Conservation (phyloP, 2,797 vertebrate genomes). For the Karalla daura region DNA sequence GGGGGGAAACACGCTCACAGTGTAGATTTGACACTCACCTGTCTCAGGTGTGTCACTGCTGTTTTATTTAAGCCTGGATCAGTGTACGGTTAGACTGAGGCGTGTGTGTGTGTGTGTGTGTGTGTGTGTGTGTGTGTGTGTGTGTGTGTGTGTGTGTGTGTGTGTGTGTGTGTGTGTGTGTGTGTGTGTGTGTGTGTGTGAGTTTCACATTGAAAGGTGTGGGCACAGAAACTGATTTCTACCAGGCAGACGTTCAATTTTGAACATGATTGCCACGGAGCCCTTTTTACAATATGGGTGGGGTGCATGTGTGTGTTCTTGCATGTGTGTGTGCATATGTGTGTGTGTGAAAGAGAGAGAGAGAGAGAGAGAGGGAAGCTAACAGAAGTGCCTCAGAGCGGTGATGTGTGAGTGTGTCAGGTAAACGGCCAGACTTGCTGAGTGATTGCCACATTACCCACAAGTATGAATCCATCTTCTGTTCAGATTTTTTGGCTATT, state of each 20-base stretch:
- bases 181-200: background rate
- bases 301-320: slow-evolving; percentile 44
- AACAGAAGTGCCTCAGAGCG: slow-evolving; percentile 66
- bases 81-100: background rate
- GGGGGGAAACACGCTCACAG: background rate
- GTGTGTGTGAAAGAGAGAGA: slow-evolving; percentile 37
- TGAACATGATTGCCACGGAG: slow-evolving; percentile 39
- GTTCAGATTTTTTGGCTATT: slow-evolving; percentile 71
- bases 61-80: slow-evolving; percentile 7
- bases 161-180: background rate
- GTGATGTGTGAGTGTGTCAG: slow-evolving; percentile 41
- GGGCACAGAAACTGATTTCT: slow-evolving; percentile 12
- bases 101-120: background rate
- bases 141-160: background rate
- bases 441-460: slow-evolving; percentile 70
- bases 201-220: background rate
- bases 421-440: slow-evolving; percentile 62
- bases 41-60: background rate
- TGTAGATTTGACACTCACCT: background rate
- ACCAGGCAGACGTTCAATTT: slow-evolving; percentile 42
- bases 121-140: background rate
- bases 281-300: slow-evolving; percentile 55
- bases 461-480: slow-evolving; percentile 78
- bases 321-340: slow-evolving; percentile 11
- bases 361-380: slow-evolving; percentile 2